These are phyloP conservation scores for Poecile atricapillus DNA, from an alignment of 2,113 vertebrate species.

Conservation along the genomic window DNA sequence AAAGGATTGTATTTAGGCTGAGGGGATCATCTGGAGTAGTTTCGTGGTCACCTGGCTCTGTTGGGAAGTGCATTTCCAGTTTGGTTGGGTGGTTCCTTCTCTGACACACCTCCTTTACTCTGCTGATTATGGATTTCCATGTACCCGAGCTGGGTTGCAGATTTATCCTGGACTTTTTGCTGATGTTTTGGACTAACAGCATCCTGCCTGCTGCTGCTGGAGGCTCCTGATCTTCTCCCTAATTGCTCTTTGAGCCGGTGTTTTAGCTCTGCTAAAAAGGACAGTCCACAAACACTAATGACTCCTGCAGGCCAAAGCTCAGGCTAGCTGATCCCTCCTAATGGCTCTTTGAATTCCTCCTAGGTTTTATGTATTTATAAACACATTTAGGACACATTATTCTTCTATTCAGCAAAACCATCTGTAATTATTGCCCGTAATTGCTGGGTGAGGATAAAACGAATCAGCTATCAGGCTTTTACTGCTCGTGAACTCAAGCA, in stretches of 20 bases:
- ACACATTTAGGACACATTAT: conserved; percentile 40
- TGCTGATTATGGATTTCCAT: not conserved
- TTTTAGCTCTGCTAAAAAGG: not conserved
- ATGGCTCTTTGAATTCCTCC: not conserved
- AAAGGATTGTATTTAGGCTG: not conserved
- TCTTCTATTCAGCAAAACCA: conserved; percentile 24
- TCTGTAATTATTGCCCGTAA: conserved; percentile 51
- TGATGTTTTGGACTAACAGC: not conserved
- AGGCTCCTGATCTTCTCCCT: not conserved
- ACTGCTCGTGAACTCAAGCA: not conserved
- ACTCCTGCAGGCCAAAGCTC: conserved; percentile 17
- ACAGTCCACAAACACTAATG: not conserved
- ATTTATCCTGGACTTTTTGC: not conserved
- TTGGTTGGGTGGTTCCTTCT: not conserved
- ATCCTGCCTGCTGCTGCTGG: not conserved
- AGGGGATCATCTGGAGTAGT: not conserved
- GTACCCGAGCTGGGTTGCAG: not conserved
- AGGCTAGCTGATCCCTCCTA: conserved; percentile 5
- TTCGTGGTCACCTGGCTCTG: not conserved
- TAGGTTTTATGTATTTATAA: conserved; percentile 37
- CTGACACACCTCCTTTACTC: not conserved
- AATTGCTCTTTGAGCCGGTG: conserved; percentile 7
- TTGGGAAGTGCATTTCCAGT: not conserved
- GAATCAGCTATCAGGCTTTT: conserved; percentile 6
- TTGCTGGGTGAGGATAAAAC: conserved; percentile 37